Base-by-base conservation (phyloP, 1,140 invertebrate genomes). In the Halictus rubicundus region DNA sequence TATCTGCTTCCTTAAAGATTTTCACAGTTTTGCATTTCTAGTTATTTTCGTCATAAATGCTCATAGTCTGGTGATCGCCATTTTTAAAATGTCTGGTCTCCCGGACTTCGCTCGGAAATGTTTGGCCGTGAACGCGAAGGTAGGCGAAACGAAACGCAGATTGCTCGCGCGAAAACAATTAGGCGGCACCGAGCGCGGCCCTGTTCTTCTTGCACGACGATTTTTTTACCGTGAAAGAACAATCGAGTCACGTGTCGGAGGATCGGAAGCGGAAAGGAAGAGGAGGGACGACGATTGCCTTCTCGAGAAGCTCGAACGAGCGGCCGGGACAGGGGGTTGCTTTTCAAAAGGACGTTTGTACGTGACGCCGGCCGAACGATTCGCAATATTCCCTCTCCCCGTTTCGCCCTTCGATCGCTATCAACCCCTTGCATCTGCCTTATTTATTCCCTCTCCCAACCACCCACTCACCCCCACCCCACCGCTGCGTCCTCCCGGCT, bases 161-260 rank as follows among this genome's bases (percentile, higher is more conserved):
- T 52, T 16, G 2, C 16, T 6, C 49, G 49, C 19, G 49, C 49
- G 19, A 52, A 52, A 5, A 19, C 19, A 52, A 52, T 52, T 52
- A 21, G 49, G 5, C 49, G 49, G 6, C 19, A 52, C 10, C 9
- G 42, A 46, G 14, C 42, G 42, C 1, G 19, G 19, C 0, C 49
- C 19, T 52, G 16, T 52, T 19, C 6, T 21, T 16, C 19, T 52
- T 21, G 2, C 1, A 3, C 42, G 14, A 52, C 49, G 49, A 52
- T 52, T 52, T 57, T 21, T 70, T 66, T 42, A 70, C 69, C 57
- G 75, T 77, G 75, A 77, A 60, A 60, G 70, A 83, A 84, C 81
- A 83, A 84, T 84, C 70, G 76, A 84, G 76, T 83, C 82, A 84
- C 81, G 82, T 64, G 70, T 84, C 65, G 65, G 54, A 27, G 21